Evolutionary conservation across 2,888 invertebrate species (phyloP), one percentile per base, ranked within the genome.

Genomic region (Venustoraphidia nigricollis): DNA sequence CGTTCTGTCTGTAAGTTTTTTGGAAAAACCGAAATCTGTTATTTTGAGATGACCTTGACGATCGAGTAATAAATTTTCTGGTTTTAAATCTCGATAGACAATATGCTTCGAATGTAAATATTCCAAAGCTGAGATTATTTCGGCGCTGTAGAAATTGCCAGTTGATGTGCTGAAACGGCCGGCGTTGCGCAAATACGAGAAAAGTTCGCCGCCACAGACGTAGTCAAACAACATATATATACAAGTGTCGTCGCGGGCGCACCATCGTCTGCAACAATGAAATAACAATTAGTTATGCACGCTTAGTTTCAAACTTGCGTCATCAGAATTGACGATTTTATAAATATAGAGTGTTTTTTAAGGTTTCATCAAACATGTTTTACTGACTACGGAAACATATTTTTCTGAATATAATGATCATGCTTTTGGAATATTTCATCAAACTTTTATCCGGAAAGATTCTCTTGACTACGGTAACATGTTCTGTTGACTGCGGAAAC

Each of bases 211-310:
- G 10, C 97, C 94, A 56, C 91, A 90, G 2, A 95, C 89, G 67
- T 92, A 97, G 66, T 97, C 96, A 65, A 97, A 85, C 51, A 96
- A 75, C 95, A 97, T 95, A 71, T 95, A 97, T 53, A 97, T 80
- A 64, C 89, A 89, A 47, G 82, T 79, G 58, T 86, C 81, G 65
- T 95, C 95, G 63, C 88, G 86, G 59, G 88, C 84, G 63, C 88
- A 88, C 89, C 93, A 94, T 59, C 87, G 78, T 69, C 95, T 95
- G 73, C 13, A 68, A 66, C 47, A 56, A 55, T 53, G 56, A 51
- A 53, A 51, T 34, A 51, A 37, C 36, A 43, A 43, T 27, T 13
- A 39, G 10, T 45, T 27, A 41, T 35, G 27, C 13, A 40, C 37
- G 11, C 14, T 9, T 14, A 10, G 36, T 11, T 37, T 36, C 46